Percentiles rank a stretch among this genome's conserved stretches.
Conservation (phyloP, 1,140 invertebrate species). For the Psilanteris sp. region DNA sequence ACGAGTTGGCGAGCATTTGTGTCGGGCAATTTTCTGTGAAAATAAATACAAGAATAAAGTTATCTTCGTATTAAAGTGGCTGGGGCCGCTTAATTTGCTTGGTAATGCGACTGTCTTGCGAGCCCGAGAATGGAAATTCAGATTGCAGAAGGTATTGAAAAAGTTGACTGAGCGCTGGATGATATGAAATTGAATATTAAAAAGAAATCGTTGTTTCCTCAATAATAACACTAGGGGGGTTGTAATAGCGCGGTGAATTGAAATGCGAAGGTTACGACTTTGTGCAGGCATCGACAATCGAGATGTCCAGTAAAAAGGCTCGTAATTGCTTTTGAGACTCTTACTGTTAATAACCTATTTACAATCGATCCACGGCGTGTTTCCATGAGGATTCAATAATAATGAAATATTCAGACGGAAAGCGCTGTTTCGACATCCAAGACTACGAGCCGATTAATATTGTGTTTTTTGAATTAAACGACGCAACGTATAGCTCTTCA, state of each 20-base stretch:
- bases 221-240: slow-evolving; percentile 31
- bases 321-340: slow-evolving; percentile 49
- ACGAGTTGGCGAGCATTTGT: no score
- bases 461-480: background rate
- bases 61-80: background rate
- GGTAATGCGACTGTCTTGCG: slow-evolving; percentile 15
- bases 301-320: slow-evolving; percentile 56
- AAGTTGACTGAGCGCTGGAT: slow-evolving; percentile 19
- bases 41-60: background rate
- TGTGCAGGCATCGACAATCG: slow-evolving; percentile 42
- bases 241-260: slow-evolving; percentile 5
- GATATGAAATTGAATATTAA: slow-evolving; percentile 50
- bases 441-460: slow-evolving; percentile 12
- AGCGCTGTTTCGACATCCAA: slow-evolving; percentile 14
- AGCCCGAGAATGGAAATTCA: slow-evolving; percentile 14
- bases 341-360: slow-evolving; percentile 55
- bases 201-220: slow-evolving; percentile 34
- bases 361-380: slow-evolving; percentile 53
- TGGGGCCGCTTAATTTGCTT: slow-evolving; percentile 17
- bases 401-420: slow-evolving; percentile 54
- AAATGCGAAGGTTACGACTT: slow-evolving; percentile 18
- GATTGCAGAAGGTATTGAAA: slow-evolving; percentile 30
- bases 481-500: no score
- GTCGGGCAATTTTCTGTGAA: no score
- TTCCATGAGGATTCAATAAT: slow-evolving; percentile 49